Conservation (phyloP, 1,140 invertebrate species). For the Caenorhabditis latens region DNA sequence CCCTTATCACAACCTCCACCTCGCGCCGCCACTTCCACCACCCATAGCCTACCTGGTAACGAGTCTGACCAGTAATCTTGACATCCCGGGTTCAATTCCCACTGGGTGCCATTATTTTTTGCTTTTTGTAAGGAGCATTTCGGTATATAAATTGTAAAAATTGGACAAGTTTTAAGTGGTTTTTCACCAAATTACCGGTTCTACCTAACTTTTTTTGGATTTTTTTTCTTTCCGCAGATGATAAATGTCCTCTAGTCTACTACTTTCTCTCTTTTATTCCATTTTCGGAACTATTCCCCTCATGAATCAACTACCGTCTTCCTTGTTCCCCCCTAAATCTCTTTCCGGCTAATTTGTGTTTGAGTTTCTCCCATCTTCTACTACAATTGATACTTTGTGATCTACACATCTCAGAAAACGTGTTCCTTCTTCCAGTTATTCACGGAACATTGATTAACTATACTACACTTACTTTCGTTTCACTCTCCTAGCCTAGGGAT, state of each 20-base stretch:
- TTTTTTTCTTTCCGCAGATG: not conserved
- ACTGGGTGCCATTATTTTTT: no score
- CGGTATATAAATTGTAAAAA: no score
- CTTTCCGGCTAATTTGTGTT: constrained; percentile 42
- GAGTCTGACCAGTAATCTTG: no score
- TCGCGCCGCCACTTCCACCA: no score
- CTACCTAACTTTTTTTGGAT: no score
- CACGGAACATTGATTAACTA: constrained; percentile 27
- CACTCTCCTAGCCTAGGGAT: not conserved
- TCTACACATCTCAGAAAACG: not conserved
- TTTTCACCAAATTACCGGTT: not conserved
- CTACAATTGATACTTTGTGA: not conserved
- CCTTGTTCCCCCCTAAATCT: not conserved
- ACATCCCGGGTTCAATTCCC: no score
- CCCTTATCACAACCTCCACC: no score
- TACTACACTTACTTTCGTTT: not conserved
- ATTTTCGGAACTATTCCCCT: not conserved
- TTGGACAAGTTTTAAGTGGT: not conserved
- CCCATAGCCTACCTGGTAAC: no score
- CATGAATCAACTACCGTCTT: not conserved
- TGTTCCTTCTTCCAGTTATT: not conserved
- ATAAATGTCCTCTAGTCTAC: not conserved
- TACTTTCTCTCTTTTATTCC: not conserved
- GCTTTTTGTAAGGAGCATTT: no score
- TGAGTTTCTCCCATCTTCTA: not conserved